phyloP scores from a whole-genome alignment of 2,888 invertebrate genomes.

The Omphaloscelis lunosa region DNA sequence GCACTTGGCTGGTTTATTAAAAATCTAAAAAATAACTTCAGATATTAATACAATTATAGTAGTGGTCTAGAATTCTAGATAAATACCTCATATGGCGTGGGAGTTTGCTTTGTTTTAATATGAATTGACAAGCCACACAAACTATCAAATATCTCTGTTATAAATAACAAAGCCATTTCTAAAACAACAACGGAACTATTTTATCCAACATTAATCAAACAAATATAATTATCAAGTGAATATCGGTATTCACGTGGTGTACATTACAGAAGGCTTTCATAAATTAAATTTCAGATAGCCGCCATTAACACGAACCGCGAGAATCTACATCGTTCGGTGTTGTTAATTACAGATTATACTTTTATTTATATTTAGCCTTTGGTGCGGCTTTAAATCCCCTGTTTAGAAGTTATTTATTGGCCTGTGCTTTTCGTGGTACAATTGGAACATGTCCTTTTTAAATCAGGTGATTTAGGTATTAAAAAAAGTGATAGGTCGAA shows the following conservation, averaged over 20 bases:
- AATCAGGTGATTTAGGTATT: neutral
- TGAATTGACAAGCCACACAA: neutral
- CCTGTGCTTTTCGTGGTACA: neutral
- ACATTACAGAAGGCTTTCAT: constrained; percentile 47
- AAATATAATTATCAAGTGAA: constrained; percentile 14
- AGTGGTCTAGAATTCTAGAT: neutral
- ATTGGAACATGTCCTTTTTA: constrained; percentile 2
- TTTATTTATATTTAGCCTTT: constrained; percentile 60
- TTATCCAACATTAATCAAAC: constrained; percentile 11
- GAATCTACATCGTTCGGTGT: constrained; percentile 52
- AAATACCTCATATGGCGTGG: neutral
- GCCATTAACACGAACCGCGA: constrained; percentile 51
- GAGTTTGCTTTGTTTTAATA: neutral
- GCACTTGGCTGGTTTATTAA: too few relatives aligned
- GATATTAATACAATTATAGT: neutral
- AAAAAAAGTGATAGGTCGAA: neutral
- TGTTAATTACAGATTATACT: constrained; percentile 58
- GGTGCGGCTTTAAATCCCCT: constrained; percentile 26
- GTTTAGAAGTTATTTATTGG: constrained; percentile 41
- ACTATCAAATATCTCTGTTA: neutral
- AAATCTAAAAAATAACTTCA: too few relatives aligned
- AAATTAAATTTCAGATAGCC: constrained; percentile 63
- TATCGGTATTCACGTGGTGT: constrained; percentile 18
- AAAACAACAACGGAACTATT: neutral
- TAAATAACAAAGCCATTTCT: neutral